phyloP scores from a whole-genome alignment of 2,888 invertebrate species.

The Oxytorus armatus region DNA sequence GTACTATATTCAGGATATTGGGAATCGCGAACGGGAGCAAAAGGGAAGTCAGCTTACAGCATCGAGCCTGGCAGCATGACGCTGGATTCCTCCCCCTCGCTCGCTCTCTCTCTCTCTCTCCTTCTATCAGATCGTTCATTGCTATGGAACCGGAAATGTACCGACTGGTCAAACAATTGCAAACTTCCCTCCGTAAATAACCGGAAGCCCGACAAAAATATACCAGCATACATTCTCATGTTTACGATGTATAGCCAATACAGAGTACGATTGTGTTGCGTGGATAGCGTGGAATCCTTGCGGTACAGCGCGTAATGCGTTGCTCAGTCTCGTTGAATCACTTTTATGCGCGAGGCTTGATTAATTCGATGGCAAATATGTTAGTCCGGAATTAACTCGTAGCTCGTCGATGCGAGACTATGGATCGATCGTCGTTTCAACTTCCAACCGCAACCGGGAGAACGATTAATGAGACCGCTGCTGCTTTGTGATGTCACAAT shows the following conservation, averaged over 20 bases:
- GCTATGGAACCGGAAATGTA: conserved; percentile 77
- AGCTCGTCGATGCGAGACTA: conserved; percentile 72
- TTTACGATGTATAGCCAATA: conserved; percentile 1
- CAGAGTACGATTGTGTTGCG: conserved; percentile 17
- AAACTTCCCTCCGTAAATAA: conserved; percentile 81
- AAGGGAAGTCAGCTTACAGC: conserved; percentile 29
- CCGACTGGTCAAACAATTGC: conserved; percentile 81
- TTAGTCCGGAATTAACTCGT: conserved; percentile 77
- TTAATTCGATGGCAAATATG: conserved; percentile 79
- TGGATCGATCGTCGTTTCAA: conserved; percentile 65
- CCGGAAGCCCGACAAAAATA: conserved; percentile 75
- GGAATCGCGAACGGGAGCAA: conserved; percentile 42
- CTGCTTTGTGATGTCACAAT: conserved; percentile 25
- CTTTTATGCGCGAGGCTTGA: conserved; percentile 77
- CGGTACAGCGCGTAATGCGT: conserved; percentile 44
- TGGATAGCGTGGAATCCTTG: conserved; percentile 67
- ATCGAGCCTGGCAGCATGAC: conserved; percentile 53
- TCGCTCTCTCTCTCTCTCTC: conserved; percentile 13
- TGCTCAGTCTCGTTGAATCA: conserved; percentile 61
- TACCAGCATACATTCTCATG: conserved; percentile 41
- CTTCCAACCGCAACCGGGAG: conserved; percentile 22
- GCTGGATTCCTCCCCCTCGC: conserved; percentile 22
- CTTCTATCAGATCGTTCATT: conserved; percentile 42
- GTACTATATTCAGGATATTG: conserved; percentile 40
- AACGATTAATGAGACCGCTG: not conserved